These are phyloP conservation scores for Brotula barbata DNA, from an alignment of 2,797 vertebrate genomes.

Conservation along the genomic window DNA sequence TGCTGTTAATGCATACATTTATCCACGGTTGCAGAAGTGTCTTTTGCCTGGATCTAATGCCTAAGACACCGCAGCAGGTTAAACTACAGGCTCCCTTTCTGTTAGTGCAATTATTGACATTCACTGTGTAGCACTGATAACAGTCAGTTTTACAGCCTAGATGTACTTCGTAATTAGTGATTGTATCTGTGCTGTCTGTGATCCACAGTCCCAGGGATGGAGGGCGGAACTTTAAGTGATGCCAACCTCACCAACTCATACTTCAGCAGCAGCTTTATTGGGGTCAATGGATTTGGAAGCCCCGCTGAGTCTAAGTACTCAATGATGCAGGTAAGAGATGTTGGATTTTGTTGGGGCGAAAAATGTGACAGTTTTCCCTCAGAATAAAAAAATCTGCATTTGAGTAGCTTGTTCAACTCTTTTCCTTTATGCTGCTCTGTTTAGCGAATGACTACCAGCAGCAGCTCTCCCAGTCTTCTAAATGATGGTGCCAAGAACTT, in stretches of 20 bases:
- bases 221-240: conserved; percentile 88
- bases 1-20: background rate
- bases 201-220: conserved; percentile 92
- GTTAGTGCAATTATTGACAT: conserved; percentile 52
- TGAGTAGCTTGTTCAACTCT: background rate
- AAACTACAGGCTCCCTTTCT: conserved; percentile 10
- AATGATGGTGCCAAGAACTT: conserved; percentile 99
- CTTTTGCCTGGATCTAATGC: too few species aligned
- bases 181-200: conserved; percentile 11
- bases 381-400: background rate
- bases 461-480: conserved; percentile 97
- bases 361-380: background rate
- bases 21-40: too few species aligned
- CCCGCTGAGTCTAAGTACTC: conserved; percentile 96
- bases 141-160: background rate
- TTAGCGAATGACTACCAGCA: conserved; percentile 98
- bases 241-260: conserved; percentile 96
- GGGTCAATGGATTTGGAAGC: conserved; percentile 98
- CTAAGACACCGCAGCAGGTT: too few species aligned
- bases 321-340: conserved; percentile 91
- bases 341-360: too few species aligned
- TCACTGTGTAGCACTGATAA: too few species aligned
- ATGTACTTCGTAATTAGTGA: background rate
- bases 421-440: conserved; percentile 39
- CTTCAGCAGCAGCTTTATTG: conserved; percentile 99